Percentiles rank a stretch among this genome's conserved stretches.
These are phyloP conservation scores for Vireo griseus DNA, from an alignment of 2,797 vertebrate genomes.

Conservation along the genomic window DNA sequence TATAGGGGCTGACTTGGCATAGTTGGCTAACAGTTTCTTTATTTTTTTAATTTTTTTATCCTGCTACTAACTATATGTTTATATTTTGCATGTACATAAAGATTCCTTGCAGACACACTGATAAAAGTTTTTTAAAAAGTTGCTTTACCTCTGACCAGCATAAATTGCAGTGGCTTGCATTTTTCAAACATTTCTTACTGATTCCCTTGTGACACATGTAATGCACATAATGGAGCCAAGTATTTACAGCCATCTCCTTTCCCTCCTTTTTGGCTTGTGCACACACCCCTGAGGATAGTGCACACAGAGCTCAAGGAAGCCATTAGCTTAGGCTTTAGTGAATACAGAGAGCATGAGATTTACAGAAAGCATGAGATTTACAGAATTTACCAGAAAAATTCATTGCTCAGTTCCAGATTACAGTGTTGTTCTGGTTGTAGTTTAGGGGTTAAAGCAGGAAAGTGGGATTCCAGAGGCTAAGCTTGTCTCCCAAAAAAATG, in stretches of 20 bases:
- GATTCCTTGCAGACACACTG: background rate
- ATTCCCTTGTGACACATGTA: conserved; percentile 57
- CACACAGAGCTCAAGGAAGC: conserved; percentile 53
- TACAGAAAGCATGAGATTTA: conserved; percentile 42
- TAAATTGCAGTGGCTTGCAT: conserved; percentile 10
- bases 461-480: background rate
- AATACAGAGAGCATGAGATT: conserved; percentile 47
- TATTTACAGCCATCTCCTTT: conserved; percentile 59
- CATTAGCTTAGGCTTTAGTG: conserved; percentile 49
- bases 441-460: conserved; percentile 5
- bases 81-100: background rate
- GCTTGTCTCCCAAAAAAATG: background rate
- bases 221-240: conserved; percentile 47
- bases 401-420: conserved; percentile 41
- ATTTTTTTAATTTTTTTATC: background rate
- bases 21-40: background rate
- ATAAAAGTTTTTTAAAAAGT: background rate
- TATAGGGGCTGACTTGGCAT: background rate
- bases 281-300: conserved; percentile 26
- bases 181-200: conserved; percentile 27
- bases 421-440: background rate
- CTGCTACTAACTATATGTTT: background rate
- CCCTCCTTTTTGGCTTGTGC: conserved; percentile 39
- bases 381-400: conserved; percentile 27
- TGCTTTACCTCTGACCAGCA: conserved; percentile 3